A percentile compares a stretch with the other conserved stretches of the same genome.
These are phyloP conservation scores for Lagodon rhomboides DNA, from an alignment of 2,797 vertebrate species.

Conservation along the genomic window DNA sequence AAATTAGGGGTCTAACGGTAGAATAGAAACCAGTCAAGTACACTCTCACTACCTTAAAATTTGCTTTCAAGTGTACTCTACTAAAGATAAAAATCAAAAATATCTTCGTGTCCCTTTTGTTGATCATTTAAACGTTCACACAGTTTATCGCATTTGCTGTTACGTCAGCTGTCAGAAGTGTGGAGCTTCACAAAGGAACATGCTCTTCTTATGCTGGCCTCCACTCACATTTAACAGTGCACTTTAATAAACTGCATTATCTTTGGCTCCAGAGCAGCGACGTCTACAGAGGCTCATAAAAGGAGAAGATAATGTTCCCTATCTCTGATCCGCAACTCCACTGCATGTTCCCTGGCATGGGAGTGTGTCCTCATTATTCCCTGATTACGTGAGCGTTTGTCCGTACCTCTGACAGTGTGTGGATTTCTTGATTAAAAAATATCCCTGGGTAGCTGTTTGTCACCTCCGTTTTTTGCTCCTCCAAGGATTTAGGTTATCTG, in stretches of 20 bases:
- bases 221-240: constrained; percentile 6
- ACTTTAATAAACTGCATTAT: constrained; percentile 40
- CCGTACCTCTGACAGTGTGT: not conserved
- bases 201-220: not conserved
- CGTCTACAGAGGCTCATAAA: constrained; percentile 50
- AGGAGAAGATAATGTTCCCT: constrained; percentile 47
- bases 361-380: constrained; percentile 36
- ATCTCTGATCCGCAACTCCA: constrained; percentile 32
- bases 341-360: constrained; percentile 3
- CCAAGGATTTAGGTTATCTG: constrained; percentile 61
- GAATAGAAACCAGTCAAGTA: too few relatives aligned
- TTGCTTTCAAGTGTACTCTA: not conserved
- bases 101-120: too few relatives aligned
- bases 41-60: not conserved
- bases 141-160: not conserved
- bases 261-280: constrained; percentile 38
- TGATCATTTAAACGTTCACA: too few relatives aligned
- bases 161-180: not conserved
- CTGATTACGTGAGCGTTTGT: constrained; percentile 9
- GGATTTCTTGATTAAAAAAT: constrained; percentile 6
- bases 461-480: constrained; percentile 22
- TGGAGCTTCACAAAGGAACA: not conserved
- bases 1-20: too few relatives aligned
- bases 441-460: not conserved
- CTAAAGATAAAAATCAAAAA: too few relatives aligned